A percentile compares a stretch with the other conserved stretches of the same genome.
Evolutionary conservation across 2,113 vertebrate species (phyloP).

Genomic region (Cairina moschata): DNA sequence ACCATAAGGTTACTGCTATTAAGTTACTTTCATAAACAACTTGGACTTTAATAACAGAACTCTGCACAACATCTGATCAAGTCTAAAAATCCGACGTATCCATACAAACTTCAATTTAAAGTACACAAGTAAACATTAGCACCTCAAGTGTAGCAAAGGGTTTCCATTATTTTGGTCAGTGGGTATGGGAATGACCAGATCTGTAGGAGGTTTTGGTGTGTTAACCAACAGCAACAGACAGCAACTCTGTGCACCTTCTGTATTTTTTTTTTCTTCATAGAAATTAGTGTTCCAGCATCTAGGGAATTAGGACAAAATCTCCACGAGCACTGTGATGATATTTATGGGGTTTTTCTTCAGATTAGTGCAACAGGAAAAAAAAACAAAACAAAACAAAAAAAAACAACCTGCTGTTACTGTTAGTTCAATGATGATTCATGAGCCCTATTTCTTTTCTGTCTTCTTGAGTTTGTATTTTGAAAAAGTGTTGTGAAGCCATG

Average conservation of each 20-base stretch:
- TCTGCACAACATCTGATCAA: background rate
- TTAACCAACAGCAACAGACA: background rate
- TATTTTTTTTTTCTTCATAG: background rate
- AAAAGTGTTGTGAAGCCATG: background rate
- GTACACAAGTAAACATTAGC: background rate
- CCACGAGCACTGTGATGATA: background rate
- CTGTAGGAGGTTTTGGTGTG: background rate
- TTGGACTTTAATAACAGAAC: conserved; percentile 18
- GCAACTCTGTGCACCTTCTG: background rate
- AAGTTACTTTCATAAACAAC: conserved; percentile 48
- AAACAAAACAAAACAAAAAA: too few species aligned
- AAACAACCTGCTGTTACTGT: background rate
- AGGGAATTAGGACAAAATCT: background rate
- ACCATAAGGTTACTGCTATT: conserved; percentile 77
- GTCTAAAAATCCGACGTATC: background rate
- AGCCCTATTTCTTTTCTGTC: background rate
- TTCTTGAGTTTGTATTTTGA: background rate
- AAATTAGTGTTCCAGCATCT: background rate
- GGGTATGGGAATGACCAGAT: background rate
- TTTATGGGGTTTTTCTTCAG: background rate
- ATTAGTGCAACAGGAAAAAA: background rate
- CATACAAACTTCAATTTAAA: conserved; percentile 14
- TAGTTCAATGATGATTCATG: background rate
- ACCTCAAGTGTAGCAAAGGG: background rate
- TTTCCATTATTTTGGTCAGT: background rate